Evolutionary conservation across 2,797 vertebrate genomes (phyloP).

Genomic region (Crenichthys baileyi): DNA sequence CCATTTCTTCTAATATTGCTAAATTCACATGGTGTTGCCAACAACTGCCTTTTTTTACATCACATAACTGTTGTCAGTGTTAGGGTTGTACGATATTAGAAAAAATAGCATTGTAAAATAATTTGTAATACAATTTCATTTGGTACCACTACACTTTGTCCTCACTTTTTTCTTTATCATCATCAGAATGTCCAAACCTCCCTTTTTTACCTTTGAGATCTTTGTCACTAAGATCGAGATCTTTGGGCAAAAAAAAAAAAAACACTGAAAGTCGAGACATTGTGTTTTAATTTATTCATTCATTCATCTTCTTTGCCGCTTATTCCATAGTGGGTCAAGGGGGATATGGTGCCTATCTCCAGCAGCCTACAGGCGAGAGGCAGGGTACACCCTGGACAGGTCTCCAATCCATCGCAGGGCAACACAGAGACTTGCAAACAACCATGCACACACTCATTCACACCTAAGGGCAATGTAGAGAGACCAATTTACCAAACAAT

Average conservation of each 20-base stretch:
- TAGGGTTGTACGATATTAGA: background rate
- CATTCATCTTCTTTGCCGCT: too few species aligned
- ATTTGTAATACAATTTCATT: background rate
- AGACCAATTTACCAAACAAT: too few species aligned
- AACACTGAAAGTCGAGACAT: background rate
- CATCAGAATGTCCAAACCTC: background rate
- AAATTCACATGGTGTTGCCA: background rate
- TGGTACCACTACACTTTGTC: background rate
- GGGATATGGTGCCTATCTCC: too few species aligned
- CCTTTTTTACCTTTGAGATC: background rate
- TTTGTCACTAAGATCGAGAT: too few species aligned
- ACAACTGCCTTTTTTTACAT: background rate
- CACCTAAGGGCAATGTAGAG: too few species aligned
- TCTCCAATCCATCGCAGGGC: too few species aligned
- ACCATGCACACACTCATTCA: too few species aligned
- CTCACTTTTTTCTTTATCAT: background rate
- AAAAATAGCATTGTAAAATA: background rate
- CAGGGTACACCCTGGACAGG: too few species aligned
- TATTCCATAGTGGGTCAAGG: too few species aligned
- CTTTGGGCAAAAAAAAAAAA: too few species aligned
- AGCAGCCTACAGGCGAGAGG: too few species aligned
- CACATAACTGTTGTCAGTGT: background rate
- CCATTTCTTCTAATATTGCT: background rate
- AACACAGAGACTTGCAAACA: too few species aligned
- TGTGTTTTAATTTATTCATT: background rate